Evolutionary conservation across 2,113 vertebrate genomes (phyloP).

Genomic region (Typhlomys cinereus): DNA sequence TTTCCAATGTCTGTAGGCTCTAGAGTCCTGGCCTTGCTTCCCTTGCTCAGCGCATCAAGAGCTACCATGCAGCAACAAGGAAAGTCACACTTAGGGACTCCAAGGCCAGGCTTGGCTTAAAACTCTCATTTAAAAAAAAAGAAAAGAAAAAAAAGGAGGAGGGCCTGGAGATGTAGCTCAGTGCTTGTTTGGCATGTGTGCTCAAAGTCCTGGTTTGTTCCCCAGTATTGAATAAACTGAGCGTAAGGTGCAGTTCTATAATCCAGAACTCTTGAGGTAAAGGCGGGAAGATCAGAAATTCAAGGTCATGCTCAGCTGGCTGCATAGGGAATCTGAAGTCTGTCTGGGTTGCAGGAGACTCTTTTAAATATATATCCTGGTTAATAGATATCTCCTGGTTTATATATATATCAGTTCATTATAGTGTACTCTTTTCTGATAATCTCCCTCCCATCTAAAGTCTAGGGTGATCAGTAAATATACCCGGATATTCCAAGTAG

Average conservation of each 20-base stretch:
- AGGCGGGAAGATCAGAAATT: background rate
- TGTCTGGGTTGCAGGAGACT: background rate
- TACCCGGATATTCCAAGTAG: background rate
- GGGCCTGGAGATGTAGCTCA: background rate
- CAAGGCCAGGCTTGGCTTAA: background rate
- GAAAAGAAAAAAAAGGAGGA: background rate
- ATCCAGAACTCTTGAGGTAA: background rate
- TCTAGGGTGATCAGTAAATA: background rate
- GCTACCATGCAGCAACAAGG: background rate
- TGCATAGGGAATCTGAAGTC: background rate
- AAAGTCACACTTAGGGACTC: background rate
- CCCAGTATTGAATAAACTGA: background rate
- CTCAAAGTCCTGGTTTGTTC: background rate
- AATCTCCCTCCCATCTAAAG: background rate
- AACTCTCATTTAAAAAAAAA: background rate
- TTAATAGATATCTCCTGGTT: no score
- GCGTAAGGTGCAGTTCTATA: background rate
- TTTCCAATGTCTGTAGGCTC: background rate
- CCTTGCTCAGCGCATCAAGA: background rate
- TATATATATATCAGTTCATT: no score
- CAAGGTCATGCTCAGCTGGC: no score
- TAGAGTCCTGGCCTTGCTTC: background rate
- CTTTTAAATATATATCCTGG: background rate
- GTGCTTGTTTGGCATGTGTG: background rate
- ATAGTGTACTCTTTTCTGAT: background rate